phyloP scores from a whole-genome alignment of 2,113 vertebrate species.

The Vidua chalybeata region DNA sequence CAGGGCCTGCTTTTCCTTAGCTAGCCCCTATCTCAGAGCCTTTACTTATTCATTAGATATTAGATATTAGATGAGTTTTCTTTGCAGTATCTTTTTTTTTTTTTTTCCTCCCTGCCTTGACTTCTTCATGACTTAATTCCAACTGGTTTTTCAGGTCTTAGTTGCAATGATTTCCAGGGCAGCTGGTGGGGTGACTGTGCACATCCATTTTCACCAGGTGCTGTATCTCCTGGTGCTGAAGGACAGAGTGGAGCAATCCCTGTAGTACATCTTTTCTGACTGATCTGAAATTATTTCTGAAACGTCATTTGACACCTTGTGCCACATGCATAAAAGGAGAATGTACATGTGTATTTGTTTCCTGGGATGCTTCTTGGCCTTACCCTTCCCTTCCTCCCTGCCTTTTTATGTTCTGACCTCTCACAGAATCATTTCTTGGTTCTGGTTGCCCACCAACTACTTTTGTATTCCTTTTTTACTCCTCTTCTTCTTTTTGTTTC shows the following conservation, averaged over 20 bases:
- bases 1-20: neutral
- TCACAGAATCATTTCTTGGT: neutral
- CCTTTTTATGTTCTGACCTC: neutral
- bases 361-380: neutral
- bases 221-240: neutral
- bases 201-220: neutral
- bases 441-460: neutral
- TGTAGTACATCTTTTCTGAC: neutral
- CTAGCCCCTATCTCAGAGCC: neutral
- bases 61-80: neutral
- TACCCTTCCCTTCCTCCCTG: neutral
- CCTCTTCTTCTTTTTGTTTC: neutral
- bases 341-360: fast-evolving
- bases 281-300: neutral
- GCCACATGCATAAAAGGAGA: neutral
- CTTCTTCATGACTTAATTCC: neutral
- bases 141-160: neutral
- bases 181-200: neutral
- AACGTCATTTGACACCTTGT: neutral
- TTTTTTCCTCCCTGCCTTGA: neutral
- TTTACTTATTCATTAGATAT: neutral
- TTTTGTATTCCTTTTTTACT: neutral
- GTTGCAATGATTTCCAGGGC: neutral
- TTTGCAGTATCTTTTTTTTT: neutral
- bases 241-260: neutral